phyloP scores from a whole-genome alignment of 2,888 invertebrate genomes.

The Andricus curvator region DNA sequence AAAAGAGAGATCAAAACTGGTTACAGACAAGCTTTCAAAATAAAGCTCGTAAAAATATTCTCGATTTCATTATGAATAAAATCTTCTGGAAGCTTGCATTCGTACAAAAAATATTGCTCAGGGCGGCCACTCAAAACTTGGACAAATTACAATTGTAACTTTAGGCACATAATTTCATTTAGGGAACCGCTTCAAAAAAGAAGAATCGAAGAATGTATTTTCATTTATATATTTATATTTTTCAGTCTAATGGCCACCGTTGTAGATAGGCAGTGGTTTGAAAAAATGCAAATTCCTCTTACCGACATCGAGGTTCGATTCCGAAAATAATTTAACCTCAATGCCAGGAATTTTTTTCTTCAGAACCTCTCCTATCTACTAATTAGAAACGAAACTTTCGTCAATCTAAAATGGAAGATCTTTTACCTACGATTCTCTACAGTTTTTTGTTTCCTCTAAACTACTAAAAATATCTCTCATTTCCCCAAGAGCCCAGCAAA shows the following conservation, averaged over 20 bases:
- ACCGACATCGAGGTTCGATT: too few species aligned
- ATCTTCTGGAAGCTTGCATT: not conserved
- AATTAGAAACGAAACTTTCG: not conserved
- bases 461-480: not conserved
- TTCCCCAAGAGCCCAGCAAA: conserved; percentile 9
- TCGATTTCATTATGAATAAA: not conserved
- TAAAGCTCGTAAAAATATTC: conserved; percentile 1
- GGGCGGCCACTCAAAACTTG: not conserved
- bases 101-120: not conserved
- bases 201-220: too few species aligned
- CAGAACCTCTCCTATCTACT: too few species aligned
- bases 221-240: not conserved
- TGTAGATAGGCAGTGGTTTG: too few species aligned
- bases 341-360: too few species aligned
- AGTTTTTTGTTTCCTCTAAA: not conserved
- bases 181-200: too few species aligned
- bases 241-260: not conserved
- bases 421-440: not conserved
- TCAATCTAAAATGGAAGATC: conserved; percentile 1
- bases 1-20: not conserved
- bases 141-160: not conserved
- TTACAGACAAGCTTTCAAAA: not conserved
- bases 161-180: too few species aligned
- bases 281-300: too few species aligned
- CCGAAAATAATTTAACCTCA: too few species aligned